Base-by-base conservation (phyloP, 2,888 invertebrate species). In the Dastarcus helophoroides region DNA sequence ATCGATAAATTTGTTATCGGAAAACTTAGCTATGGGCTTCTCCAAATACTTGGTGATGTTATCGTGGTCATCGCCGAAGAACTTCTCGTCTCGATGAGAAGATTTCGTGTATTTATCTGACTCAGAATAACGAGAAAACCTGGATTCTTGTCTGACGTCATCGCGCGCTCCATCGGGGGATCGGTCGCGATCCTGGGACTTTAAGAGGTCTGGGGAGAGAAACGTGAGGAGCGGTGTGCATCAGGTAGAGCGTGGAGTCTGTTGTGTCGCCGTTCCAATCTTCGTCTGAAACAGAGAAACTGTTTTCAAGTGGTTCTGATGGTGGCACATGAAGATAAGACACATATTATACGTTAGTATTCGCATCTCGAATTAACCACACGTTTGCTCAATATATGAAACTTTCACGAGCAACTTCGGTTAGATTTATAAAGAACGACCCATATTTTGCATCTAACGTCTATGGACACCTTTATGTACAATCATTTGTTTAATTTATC, bases 201-300 rank as follows among this genome's bases (percentile, higher is more conserved):
- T 37, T 51, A 38, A 55, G 54, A 40, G 46, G 59, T 46, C 53
- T 52, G 21, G 51, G 56, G 36, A 51, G 42, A 35, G 50, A 54
- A 29, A 54, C 50, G 36, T 47, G 58, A 47, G 69, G 65, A 0
- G 68, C 65, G 40, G 68, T 67, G 46, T 71, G 68, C 68, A 76
- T 73, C 58, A 76, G 62, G 51, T 76, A 76, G 27, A 66, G 48
- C 2, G 65, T 57, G 16, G 62, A 62, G 36, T 67, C 66, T 6
- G 71, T 69, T 10, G 71, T 69, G 42, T 75, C 73, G 38, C 71
- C 70, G 26, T 71, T 75, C 80, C 80, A 81, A 51, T 82, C 81
- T 48, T 82, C 81, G 62, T 81, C 81, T 82, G 70, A 5, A 73
- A 72, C 50, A 27, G 41, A 41, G 48, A 40, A 50, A 40, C 35